Evolutionary conservation across 2,113 vertebrate species (phyloP), one percentile per base, ranked within the genome.

Genomic region (Tichodroma muraria): DNA sequence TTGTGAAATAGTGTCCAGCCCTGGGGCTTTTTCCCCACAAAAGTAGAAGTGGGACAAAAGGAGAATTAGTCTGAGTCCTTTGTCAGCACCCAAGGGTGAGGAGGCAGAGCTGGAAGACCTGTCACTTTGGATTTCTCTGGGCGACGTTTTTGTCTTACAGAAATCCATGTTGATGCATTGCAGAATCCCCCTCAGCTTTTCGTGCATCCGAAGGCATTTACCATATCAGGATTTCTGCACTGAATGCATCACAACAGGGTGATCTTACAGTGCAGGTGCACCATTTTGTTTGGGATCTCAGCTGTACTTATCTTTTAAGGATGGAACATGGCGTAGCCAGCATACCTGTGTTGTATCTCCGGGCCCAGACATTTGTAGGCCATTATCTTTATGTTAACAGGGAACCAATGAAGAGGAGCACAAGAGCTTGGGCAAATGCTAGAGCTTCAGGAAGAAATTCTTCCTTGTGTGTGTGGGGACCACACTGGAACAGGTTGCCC

Each of bases 11-110:
- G 42, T 19, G n/a, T n/a, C 22, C 15, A 25, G 28, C 9, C 5
- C 22, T 3, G 3, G 1, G 11, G 6, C 7, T 57, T 66, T 56
- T 31, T 1, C 6, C 8, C 20, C 6, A 5, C 10, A 13, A 24
- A 63, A 78, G 13, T 30, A 20, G 49, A 85, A 42, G 7, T 15
- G 7, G 12, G 5, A 13, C 16, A 42, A 69, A 35, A 24, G n/a
- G 13, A 9, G 12, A 25, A 8, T 49, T 61, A 25, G 9, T 45
- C 79, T 21, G 47, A 52, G 31, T 70, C 10, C 19, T 54, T 9
- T 22, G 11, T 21, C 1, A 0, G 22, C 44, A 5, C 6, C 6
- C 31, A 25, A 10, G 15, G 57, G 7, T 8, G 15, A 50, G 21
- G 63, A 35, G 49, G 31, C 53, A 64, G 35, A 83, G 28, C 28